Evolutionary conservation across 2,797 vertebrate genomes (phyloP).

Genomic region (Mormyrops boulengeri): DNA sequence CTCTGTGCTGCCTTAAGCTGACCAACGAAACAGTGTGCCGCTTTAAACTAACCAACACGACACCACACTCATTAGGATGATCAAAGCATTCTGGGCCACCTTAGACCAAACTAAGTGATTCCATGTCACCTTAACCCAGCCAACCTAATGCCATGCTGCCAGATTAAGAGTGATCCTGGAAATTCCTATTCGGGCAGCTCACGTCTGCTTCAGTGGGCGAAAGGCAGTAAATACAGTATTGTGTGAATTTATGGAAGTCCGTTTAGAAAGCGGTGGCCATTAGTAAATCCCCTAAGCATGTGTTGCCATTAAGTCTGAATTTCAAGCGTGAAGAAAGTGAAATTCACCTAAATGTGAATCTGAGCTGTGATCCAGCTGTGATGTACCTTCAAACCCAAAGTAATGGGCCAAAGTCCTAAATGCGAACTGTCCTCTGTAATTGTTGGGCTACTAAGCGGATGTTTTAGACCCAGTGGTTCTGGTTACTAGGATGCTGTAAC

Average conservation of each 20-base stretch:
- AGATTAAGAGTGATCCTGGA: background rate
- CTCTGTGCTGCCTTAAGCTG: background rate
- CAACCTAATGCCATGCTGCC: background rate
- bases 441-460: background rate
- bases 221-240: constrained; percentile 4
- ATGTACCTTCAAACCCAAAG: background rate
- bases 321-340: background rate
- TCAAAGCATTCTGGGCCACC: background rate
- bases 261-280: constrained; percentile 11
- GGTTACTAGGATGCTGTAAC: background rate
- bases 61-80: background rate
- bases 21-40: background rate
- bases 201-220: background rate
- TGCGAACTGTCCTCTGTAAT: background rate
- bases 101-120: background rate
- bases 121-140: background rate
- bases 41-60: background rate
- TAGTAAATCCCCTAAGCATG: constrained; percentile 21
- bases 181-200: background rate
- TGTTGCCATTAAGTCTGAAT: constrained; percentile 12
- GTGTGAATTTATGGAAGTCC: background rate
- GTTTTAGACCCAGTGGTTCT: background rate
- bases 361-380: background rate
- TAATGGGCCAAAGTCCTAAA: background rate
- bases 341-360: background rate